phyloP scores from a whole-genome alignment of 2,888 invertebrate genomes.

The Hesperia comma region DNA sequence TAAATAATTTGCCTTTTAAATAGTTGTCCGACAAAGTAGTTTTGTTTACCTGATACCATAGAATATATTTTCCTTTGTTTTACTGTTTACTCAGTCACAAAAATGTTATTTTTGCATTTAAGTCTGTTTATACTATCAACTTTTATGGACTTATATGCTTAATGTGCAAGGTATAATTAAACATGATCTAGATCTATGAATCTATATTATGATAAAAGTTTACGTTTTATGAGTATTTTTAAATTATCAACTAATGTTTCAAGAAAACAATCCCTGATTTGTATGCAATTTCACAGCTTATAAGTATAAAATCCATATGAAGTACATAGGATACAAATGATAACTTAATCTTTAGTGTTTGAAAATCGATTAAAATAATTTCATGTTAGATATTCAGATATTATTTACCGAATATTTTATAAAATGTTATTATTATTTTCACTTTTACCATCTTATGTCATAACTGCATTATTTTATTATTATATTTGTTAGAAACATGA shows the following conservation, averaged over 20 bases:
- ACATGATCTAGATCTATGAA: too few relatives aligned
- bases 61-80: background rate
- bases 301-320: background rate
- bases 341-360: background rate
- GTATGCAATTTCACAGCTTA: background rate
- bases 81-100: background rate
- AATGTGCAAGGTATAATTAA: background rate
- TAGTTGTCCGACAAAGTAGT: too few relatives aligned
- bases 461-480: conserved; percentile 52
- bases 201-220: background rate
- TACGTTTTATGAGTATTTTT: background rate
- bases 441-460: conserved; percentile 13
- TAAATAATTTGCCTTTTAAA: too few relatives aligned
- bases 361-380: background rate
- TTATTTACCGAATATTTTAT: conserved; percentile 8
- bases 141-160: background rate
- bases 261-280: background rate
- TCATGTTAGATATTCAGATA: conserved; percentile 7
- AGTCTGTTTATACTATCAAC: background rate
- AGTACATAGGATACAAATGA: background rate
- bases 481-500: conserved; percentile 66
- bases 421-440: conserved; percentile 14
- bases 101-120: background rate
- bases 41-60: too few relatives aligned
- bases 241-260: background rate